These are phyloP conservation scores for Steatocranus sp. DNA, from an alignment of 2,797 vertebrate species.

Conservation along the genomic window DNA sequence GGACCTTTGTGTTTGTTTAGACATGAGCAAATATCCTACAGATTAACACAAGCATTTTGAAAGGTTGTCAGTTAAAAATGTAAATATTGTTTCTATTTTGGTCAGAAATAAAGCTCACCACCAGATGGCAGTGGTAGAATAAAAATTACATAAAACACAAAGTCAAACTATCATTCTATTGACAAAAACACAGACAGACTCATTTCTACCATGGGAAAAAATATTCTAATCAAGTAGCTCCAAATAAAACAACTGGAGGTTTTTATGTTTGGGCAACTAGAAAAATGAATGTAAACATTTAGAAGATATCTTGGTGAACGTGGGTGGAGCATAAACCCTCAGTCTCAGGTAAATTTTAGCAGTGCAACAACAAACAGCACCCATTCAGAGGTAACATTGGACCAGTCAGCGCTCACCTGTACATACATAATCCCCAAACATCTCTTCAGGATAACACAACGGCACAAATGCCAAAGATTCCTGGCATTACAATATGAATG, in stretches of 20 bases:
- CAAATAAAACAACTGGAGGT: neutral
- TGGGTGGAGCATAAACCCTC: neutral
- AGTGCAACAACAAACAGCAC: neutral
- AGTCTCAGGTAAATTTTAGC: neutral
- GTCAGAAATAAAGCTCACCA: constrained; percentile 6
- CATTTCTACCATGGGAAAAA: neutral
- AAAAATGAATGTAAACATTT: neutral
- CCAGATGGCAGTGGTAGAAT: constrained; percentile 21
- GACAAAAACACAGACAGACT: neutral
- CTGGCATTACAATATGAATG: constrained; percentile 62
- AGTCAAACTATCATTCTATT: neutral
- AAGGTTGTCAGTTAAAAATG: neutral
- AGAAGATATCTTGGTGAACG: neutral
- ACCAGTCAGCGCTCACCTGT: neutral
- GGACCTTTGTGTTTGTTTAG: neutral
- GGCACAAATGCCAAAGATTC: constrained; percentile 24
- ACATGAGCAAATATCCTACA: neutral
- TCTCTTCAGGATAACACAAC: constrained; percentile 15
- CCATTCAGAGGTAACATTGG: neutral
- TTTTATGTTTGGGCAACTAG: neutral
- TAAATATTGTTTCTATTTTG: neutral
- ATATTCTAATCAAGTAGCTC: neutral
- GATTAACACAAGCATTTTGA: neutral
- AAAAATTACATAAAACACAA: neutral
- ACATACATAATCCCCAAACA: neutral